phyloP scores from a whole-genome alignment of 2,888 invertebrate species.

The Sympetrum striolatum region DNA sequence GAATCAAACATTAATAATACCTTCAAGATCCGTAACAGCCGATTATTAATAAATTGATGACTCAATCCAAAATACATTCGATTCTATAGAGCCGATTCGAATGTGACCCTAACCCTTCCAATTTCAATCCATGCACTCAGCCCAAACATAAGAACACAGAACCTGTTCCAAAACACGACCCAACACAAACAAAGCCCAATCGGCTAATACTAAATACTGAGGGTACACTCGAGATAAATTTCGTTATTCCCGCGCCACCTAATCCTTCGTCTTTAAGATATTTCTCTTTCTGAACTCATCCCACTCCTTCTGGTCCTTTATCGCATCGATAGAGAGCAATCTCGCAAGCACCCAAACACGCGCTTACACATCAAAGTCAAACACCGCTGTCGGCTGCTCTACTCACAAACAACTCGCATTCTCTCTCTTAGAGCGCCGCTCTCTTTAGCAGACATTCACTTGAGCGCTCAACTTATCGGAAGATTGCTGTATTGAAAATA shows the following conservation, averaged over 20 bases:
- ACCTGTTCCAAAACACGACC: too few species aligned
- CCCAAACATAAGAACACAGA: too few species aligned
- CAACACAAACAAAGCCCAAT: too few species aligned
- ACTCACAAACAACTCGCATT: background rate
- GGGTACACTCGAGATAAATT: too few species aligned
- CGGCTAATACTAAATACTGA: too few species aligned
- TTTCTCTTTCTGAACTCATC: background rate
- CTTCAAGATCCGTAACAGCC: too few species aligned
- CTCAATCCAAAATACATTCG: too few species aligned
- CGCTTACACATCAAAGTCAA: background rate
- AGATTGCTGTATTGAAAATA: background rate
- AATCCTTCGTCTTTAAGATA: background rate
- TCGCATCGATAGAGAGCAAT: background rate
- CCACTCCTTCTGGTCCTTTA: background rate
- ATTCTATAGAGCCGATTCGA: too few species aligned
- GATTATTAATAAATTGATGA: too few species aligned
- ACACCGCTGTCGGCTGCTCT: background rate
- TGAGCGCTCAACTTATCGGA: background rate
- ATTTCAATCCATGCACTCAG: too few species aligned
- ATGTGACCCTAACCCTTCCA: too few species aligned
- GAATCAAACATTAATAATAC: too few species aligned
- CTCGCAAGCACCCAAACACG: background rate
- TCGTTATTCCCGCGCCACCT: background rate
- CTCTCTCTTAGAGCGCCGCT: background rate
- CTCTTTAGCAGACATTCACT: background rate